Evolutionary conservation across 2,888 invertebrate genomes (phyloP).

Genomic region (Meteorus colon): DNA sequence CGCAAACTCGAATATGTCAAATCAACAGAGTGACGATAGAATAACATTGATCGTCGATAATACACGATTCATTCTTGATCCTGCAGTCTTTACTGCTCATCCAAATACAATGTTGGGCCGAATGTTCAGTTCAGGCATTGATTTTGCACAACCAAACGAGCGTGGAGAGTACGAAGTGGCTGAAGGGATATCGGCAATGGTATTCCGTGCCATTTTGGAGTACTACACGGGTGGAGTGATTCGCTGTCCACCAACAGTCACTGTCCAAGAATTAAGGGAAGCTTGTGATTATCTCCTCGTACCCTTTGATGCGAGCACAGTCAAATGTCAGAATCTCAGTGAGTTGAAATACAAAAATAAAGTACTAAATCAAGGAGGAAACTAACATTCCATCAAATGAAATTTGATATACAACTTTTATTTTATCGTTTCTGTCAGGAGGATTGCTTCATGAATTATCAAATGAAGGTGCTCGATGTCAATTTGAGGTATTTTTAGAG

Average conservation of each 20-base stretch:
- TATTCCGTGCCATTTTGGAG: constrained; percentile 96
- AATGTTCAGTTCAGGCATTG: constrained; percentile 95
- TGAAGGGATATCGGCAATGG: constrained; percentile 95
- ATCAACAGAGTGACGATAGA: constrained; percentile 80
- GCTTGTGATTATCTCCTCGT: constrained; percentile 99
- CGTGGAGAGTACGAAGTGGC: constrained; percentile 98
- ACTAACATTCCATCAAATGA: background rate
- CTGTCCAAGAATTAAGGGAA: constrained; percentile 96
- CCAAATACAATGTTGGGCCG: constrained; percentile 99
- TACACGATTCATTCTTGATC: constrained; percentile 93
- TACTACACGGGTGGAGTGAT: constrained; percentile 94
- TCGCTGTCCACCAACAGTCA: constrained; percentile 95
- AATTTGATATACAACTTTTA: too few species aligned
- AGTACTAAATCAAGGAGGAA: background rate
- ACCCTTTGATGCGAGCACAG: constrained; percentile 96
- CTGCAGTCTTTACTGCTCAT: constrained; percentile 92
- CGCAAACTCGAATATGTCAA: constrained; percentile 72
- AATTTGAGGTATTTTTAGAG: constrained; percentile 97
- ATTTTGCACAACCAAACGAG: constrained; percentile 95
- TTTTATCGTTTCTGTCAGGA: constrained; percentile 73
- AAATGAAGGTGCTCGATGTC: constrained; percentile 98
- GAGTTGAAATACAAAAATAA: constrained; percentile 69
- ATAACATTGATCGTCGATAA: constrained; percentile 97
- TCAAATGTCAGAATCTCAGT: constrained; percentile 97
- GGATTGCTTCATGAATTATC: constrained; percentile 97